Base-by-base conservation (phyloP, 2,888 invertebrate genomes). In the Liposcelis brunnea region DNA sequence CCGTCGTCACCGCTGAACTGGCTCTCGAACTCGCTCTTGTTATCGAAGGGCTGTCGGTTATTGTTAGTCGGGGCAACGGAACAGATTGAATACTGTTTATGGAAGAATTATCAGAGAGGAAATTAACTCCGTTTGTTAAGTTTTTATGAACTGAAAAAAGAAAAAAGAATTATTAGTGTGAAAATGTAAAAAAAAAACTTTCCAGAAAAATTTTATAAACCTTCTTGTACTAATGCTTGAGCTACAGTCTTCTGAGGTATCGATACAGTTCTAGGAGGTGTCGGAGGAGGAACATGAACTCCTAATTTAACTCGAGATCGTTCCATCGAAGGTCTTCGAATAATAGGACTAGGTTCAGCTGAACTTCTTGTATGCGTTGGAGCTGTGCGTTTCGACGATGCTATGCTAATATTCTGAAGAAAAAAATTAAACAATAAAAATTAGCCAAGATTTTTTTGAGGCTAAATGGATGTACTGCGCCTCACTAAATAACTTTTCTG, bases 211-310 rank as follows among this genome's bases (percentile, higher is more conserved):
- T 6, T 35, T 35, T 6, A 35, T 35, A 35, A 35, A 16, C 15
- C 16, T 15, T 14, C 35, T 6, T 35, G 14, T 12, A 34, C 33
- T 32, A 31, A 31, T 32, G 31, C 33, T n/a, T 43, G 31, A 34
- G 31, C 12, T 34, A 16, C 21, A 12, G 15, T 14, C 36, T 45
- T 35, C 19, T 36, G 31, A 6, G 35, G 45, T 12, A 61, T 45
- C n/a, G 61, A 60, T 1, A 61, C 60, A 2, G 61, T 61, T 31
- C 60, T 54, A 2, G 61, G 60, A 1, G 61, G 61, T 2, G 61
- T 60, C 2, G 61, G 61, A 2, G 61, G 61, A 6, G 61, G 61
- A 26, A 59, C 53, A 2, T 59, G 55, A 2, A 54, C 50, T 48
- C 59, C 59, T 31, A 61, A 47, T 48, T 57, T 54, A 56, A 59